Evolutionary conservation across 92 coral and sea anemone species (phyloP).

Genomic region (Epizoanthus illoricatus): DNA sequence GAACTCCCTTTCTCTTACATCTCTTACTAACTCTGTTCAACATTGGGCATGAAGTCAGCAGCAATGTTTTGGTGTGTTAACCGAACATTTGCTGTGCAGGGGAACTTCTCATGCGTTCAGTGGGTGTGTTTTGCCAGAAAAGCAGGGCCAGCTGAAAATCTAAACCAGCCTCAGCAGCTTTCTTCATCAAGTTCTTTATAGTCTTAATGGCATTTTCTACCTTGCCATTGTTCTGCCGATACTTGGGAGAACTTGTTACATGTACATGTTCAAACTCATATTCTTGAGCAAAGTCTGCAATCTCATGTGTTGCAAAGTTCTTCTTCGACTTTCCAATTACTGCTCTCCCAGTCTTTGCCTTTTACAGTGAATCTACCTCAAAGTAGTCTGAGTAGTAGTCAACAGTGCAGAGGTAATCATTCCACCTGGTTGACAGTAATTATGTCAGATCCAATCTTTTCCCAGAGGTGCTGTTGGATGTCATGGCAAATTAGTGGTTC

Average conservation of each 20-base stretch:
- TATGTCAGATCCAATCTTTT: constrained; percentile 33
- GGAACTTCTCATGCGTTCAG: constrained; percentile 29
- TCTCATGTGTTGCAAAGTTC: not conserved
- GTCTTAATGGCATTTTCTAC: not conserved
- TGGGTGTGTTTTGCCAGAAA: constrained; percentile 33
- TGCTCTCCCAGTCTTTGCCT: not conserved
- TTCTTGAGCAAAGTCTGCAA: not conserved
- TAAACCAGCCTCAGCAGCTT: not conserved
- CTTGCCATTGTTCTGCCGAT: not conserved
- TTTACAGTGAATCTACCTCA: not conserved
- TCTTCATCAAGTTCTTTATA: not conserved
- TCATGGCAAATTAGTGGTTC: constrained; percentile 42
- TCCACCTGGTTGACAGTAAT: constrained; percentile 5
- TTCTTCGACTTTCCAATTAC: not conserved
- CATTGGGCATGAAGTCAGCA: constrained; percentile 29
- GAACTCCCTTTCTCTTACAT: not conserved
- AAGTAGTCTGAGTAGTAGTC: too few relatives aligned
- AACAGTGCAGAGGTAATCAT: constrained; percentile 44
- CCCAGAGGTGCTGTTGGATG: constrained; percentile 41
- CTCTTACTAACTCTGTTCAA: constrained; percentile 36
- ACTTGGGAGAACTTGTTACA: not conserved
- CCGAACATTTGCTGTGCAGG: constrained; percentile 38
- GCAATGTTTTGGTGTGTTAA: constrained; percentile 37
- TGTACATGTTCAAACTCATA: not conserved
- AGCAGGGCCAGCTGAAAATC: constrained; percentile 33